phyloP scores from a whole-genome alignment of 2,888 invertebrate species.

The Gryllus longicercus region DNA sequence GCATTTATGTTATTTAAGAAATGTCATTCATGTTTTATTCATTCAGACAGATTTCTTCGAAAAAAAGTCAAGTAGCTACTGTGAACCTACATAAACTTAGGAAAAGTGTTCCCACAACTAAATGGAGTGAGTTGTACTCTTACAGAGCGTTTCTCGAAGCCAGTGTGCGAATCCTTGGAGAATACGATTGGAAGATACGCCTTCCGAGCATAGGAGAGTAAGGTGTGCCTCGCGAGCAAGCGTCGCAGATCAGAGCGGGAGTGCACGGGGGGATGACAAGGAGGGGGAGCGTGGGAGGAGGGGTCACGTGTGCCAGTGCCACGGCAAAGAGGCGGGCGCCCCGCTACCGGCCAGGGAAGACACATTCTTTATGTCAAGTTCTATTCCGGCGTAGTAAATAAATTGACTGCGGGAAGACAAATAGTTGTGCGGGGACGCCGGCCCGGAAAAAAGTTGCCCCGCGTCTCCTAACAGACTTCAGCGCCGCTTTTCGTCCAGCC shows the following conservation, averaged over 20 bases:
- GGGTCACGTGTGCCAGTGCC: neutral
- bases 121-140: no score
- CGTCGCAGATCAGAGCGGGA: neutral
- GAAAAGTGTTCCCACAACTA: no score
- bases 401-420: constrained; percentile 17
- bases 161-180: no score
- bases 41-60: no score
- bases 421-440: neutral
- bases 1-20: no score
- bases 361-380: constrained; percentile 17
- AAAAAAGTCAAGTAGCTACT: no score
- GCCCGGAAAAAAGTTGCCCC: constrained; percentile 6
- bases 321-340: neutral
- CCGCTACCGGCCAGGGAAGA: constrained; percentile 3
- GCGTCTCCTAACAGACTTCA: constrained; percentile 10
- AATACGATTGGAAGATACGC: no score
- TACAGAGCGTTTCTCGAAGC: no score
- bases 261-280: neutral
- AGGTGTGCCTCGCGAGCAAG: neutral
- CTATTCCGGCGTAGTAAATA: constrained; percentile 17
- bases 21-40: no score
- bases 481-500: neutral
- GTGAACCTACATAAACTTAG: no score
- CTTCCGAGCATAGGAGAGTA: no score
- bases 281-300: neutral